These are phyloP conservation scores for Pycnomerus fuliginosus DNA, from an alignment of 2,888 invertebrate species.

Conservation along the genomic window DNA sequence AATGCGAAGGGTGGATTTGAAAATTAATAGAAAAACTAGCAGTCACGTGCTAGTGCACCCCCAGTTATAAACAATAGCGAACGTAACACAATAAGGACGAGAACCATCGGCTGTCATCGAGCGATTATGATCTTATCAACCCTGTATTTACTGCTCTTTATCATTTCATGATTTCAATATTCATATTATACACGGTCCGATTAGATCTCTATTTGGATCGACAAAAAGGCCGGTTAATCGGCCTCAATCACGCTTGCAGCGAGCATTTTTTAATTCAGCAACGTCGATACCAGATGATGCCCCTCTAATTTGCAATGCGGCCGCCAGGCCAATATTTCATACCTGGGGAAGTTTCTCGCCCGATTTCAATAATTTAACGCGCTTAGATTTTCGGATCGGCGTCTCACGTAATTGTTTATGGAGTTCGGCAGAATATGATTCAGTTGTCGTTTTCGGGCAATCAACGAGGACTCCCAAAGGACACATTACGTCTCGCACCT, in stretches of 20 bases:
- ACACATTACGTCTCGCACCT: constrained; percentile 49
- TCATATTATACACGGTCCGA: constrained; percentile 32
- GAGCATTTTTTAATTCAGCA: constrained; percentile 18
- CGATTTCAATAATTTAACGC: constrained; percentile 18
- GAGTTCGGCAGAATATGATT: too few species aligned
- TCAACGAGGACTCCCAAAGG: constrained; percentile 47
- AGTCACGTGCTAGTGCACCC: constrained; percentile 6
- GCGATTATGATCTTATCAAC: constrained; percentile 18
- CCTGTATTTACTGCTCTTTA: constrained; percentile 17
- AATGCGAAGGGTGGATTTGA: constrained; percentile 12
- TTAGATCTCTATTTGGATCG: constrained; percentile 29
- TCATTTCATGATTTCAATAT: constrained; percentile 31
- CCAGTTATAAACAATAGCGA: background rate
- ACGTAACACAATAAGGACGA: constrained; percentile 17
- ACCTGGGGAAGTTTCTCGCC: constrained; percentile 22
- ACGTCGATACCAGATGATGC: constrained; percentile 25
- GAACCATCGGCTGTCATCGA: constrained; percentile 12
- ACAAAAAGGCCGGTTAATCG: constrained; percentile 15
- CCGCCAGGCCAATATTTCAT: constrained; percentile 27
- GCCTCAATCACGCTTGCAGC: constrained; percentile 12
- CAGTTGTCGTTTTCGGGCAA: constrained; percentile 47
- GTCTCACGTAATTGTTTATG: too few species aligned
- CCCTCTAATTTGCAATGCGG: constrained; percentile 29
- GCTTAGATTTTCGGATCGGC: constrained; percentile 25
- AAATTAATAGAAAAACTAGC: constrained; percentile 18